Base-by-base conservation (phyloP, 2,797 vertebrate genomes). In the Clamator glandarius region DNA sequence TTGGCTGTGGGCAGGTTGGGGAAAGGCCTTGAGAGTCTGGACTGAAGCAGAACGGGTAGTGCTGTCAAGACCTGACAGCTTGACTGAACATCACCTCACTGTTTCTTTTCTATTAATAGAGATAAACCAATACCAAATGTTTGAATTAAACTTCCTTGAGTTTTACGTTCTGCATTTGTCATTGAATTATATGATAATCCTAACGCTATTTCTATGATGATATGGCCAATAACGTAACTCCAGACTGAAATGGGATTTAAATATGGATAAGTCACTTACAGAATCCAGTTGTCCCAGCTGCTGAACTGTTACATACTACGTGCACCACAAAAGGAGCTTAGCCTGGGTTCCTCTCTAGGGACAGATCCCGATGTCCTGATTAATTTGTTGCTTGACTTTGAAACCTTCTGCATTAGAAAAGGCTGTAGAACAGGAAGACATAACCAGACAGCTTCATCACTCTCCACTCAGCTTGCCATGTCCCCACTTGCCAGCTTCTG, bases 351-450 rank as follows among this genome's bases (percentile, higher is more conserved):
- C 3, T 29, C 36, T 63, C 16, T 17, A 58, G 39, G 17, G 12
- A 8, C 0, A 0, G 7, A 25, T 39, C 4, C 5, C 35, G 50
- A 4, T 52, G 31, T 15, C 46, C 36, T 11, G 39, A 44, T 7
- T 4, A 2, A 75, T 72, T 75, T 17, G 15, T 12, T 50, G 41
- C 41, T 11, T 48, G 77, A 78, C 44, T 83, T 86, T 57, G 52
- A 81, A 87, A 72, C 8, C 15, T 72, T 70, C 28, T 61, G 6
- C 9, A 29, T 39, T 54, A 72, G 28, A 72, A 80, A 86, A 73
- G 6, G 8, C 31, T 78, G 20, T 62, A 21, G 57, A 82, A 41
- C 11, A 50, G 51, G n/a, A 91, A 68, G 9, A 11, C 28, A 42
- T 20, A 77, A 74, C 20, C 14, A 42, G 8, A 17, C 8, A 64